Evolutionary conservation across 2,888 invertebrate species (phyloP).

Genomic region (Poecilus cupreus): DNA sequence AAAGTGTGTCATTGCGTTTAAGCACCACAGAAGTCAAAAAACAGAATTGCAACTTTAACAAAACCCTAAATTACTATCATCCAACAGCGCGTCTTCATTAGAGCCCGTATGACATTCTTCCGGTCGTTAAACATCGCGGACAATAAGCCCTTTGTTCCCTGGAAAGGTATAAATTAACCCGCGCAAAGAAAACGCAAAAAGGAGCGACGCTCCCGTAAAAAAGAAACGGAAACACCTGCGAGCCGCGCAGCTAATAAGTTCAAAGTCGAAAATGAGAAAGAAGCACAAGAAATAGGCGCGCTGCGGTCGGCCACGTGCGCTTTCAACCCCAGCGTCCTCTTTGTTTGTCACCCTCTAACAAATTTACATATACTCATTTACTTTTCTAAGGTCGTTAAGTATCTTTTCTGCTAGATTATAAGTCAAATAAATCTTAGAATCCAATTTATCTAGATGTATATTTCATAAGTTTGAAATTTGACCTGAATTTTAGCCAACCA

Average conservation of each 20-base stretch:
- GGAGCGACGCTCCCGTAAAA: background rate
- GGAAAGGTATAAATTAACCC: slow-evolving; percentile 40
- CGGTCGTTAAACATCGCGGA: slow-evolving; percentile 35
- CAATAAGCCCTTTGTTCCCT: slow-evolving; percentile 36
- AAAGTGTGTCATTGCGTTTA: slow-evolving; percentile 5
- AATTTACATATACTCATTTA: too few relatives aligned
- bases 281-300: background rate
- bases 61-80: background rate
- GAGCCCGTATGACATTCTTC: slow-evolving; percentile 37
- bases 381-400: too few relatives aligned
- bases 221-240: slow-evolving; percentile 50
- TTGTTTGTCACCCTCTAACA: too few relatives aligned
- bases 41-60: background rate
- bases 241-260: slow-evolving; percentile 17
- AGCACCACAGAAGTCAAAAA: background rate
- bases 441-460: too few relatives aligned
- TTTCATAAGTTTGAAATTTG: too few relatives aligned
- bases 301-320: too few relatives aligned
- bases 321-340: too few relatives aligned
- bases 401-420: too few relatives aligned
- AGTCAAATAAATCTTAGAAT: too few relatives aligned
- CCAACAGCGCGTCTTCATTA: slow-evolving; percentile 33
- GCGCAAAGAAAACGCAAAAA: slow-evolving; percentile 42
- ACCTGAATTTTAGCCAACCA: too few relatives aligned
- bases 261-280: slow-evolving; percentile 4